phyloP scores from a whole-genome alignment of 2,888 invertebrate genomes.

The Parelbella ahira region DNA sequence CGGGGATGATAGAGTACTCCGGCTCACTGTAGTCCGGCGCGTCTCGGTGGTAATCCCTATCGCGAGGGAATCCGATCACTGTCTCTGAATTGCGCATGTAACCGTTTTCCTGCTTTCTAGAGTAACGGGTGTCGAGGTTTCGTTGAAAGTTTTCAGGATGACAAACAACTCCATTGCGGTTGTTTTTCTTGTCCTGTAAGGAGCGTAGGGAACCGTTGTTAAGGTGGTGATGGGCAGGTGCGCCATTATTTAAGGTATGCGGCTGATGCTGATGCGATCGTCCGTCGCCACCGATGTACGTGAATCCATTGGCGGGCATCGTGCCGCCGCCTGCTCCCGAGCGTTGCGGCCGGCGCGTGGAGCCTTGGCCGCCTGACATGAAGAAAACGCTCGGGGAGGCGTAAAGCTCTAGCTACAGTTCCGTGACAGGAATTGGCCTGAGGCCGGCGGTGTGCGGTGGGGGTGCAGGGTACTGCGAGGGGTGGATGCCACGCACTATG shows the following conservation, averaged over 20 bases:
- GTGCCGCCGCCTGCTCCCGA: constrained; percentile 76
- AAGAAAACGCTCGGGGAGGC: constrained; percentile 91
- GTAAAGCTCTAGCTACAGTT: constrained; percentile 97
- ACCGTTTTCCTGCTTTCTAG: constrained; percentile 76
- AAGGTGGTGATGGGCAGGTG: constrained; percentile 67
- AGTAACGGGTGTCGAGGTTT: constrained; percentile 72
- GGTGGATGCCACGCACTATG: constrained; percentile 84
- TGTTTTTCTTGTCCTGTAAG: constrained; percentile 70
- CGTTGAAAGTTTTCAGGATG: constrained; percentile 76
- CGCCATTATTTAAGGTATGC: constrained; percentile 75
- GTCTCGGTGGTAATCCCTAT: constrained; percentile 53
- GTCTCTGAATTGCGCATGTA: constrained; percentile 72
- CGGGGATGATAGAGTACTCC: constrained; percentile 75
- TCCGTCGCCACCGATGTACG: constrained; percentile 86
- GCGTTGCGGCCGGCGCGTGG: constrained; percentile 72
- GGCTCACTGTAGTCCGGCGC: constrained; percentile 69
- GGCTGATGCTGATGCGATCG: constrained; percentile 66
- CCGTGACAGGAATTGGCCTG: constrained; percentile 91
- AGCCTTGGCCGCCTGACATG: constrained; percentile 83
- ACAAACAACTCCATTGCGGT: constrained; percentile 67
- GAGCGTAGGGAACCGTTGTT: constrained; percentile 77
- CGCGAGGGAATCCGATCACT: constrained; percentile 64
- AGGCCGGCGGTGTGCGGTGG: constrained; percentile 73
- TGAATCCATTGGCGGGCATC: constrained; percentile 87
- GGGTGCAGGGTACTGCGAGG: constrained; percentile 75